Evolutionary conservation across 2,797 vertebrate species (phyloP).

Genomic region (Diceros bicornis): DNA sequence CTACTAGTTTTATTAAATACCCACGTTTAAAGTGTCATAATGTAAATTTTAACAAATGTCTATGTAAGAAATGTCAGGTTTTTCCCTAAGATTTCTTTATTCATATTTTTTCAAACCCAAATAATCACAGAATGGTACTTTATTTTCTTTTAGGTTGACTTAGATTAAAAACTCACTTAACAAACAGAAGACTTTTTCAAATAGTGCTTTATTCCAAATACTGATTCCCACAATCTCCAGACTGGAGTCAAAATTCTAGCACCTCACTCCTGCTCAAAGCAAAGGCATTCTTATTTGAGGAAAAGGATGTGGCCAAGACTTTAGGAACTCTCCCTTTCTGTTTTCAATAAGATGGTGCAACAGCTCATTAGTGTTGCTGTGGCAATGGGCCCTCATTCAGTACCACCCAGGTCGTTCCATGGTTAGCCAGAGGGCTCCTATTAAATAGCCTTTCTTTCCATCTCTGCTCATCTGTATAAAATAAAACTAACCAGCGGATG

Average conservation of each 20-base stretch:
- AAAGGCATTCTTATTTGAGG: neutral
- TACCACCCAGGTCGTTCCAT: neutral
- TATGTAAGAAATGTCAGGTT: neutral
- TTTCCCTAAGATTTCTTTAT: constrained; percentile 6
- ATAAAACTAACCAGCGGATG: constrained; percentile 40
- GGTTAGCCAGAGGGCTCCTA: constrained; percentile 12
- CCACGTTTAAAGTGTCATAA: neutral
- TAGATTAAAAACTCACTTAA: neutral
- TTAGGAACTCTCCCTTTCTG: neutral
- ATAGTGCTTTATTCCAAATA: neutral
- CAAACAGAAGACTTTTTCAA: constrained; percentile 18
- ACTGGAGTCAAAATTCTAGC: neutral
- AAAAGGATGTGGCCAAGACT: neutral
- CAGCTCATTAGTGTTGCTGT: neutral
- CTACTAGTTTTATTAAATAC: constrained; percentile 24
- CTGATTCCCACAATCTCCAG: neutral
- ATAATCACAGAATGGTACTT: neutral
- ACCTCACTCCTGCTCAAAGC: neutral
- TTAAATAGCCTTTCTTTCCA: constrained; percentile 27
- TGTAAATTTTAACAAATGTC: neutral
- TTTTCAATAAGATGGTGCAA: neutral
- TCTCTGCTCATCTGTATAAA: constrained; percentile 49
- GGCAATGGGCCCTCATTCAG: constrained; percentile 11
- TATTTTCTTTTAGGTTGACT: constrained; percentile 3
- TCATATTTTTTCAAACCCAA: neutral